Percentiles rank a stretch among this genome's conserved stretches.
Evolutionary conservation across 2,113 vertebrate species (phyloP).

Genomic region (Perccottus glenii): DNA sequence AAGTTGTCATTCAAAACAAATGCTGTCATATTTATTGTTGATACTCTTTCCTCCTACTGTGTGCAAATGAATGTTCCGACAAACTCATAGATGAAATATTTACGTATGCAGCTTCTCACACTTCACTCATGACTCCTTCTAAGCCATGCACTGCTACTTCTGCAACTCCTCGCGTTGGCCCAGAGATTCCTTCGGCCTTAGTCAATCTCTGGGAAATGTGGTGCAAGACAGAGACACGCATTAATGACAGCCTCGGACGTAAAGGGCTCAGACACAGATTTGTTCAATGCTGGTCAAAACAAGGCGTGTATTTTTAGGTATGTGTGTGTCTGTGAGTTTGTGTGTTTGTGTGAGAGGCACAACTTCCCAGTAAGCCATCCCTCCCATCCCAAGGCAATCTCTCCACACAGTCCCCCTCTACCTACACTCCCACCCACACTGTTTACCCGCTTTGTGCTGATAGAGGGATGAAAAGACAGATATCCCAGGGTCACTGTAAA

Average conservation of each 20-base stretch:
- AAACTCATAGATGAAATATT: neutral
- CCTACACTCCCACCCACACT: constrained; percentile 34
- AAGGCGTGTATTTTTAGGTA: constrained; percentile 5
- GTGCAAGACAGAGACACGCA: constrained; percentile 48
- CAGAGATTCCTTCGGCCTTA: constrained; percentile 44
- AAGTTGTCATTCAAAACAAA: neutral
- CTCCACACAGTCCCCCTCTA: constrained; percentile 11
- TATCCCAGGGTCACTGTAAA: constrained; percentile 48
- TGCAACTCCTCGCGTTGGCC: neutral
- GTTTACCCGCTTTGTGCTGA: constrained; percentile 53
- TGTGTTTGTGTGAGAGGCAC: neutral
- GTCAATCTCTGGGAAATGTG: constrained; percentile 23
- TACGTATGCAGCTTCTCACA: too few relatives aligned
- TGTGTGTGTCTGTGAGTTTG: too few relatives aligned
- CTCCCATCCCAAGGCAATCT: constrained; percentile 18
- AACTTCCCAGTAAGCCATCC: constrained; percentile 41
- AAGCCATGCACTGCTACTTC: neutral
- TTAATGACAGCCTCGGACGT: constrained; percentile 46
- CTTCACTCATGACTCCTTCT: neutral
- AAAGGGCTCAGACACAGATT: constrained; percentile 64
- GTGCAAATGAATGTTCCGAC: neutral
- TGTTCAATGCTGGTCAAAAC: constrained; percentile 40
- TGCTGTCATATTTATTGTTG: neutral
- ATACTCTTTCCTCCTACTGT: neutral
- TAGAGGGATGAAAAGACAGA: constrained; percentile 40